A percentile compares a stretch with the other conserved stretches of the same genome.
These are phyloP conservation scores for Pluvialis apricaria DNA, from an alignment of 2,113 vertebrate genomes.

Conservation along the genomic window DNA sequence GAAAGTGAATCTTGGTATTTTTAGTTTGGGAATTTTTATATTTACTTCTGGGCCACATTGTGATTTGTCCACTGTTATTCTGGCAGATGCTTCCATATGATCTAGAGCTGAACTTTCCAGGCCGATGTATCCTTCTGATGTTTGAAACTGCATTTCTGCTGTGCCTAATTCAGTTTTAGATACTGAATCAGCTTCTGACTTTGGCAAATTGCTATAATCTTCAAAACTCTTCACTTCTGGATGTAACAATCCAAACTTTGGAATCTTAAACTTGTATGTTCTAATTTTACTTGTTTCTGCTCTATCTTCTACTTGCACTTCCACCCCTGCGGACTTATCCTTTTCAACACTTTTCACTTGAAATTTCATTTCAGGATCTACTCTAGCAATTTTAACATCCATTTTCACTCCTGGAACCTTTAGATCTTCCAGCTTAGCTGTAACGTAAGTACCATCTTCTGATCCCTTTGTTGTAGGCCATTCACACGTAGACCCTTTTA, in stretches of 20 bases:
- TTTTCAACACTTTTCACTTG: constrained; percentile 42
- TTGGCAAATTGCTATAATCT: not conserved
- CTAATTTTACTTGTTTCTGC: constrained; percentile 46
- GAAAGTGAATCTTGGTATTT: constrained; percentile 66
- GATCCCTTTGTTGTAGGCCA: not conserved
- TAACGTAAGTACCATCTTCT: constrained; percentile 11
- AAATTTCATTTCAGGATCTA: constrained; percentile 57
- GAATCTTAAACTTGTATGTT: constrained; percentile 52
- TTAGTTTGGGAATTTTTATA: constrained; percentile 67
- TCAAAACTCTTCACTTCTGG: constrained; percentile 36
- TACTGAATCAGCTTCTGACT: not conserved
- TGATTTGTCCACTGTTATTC: not conserved
- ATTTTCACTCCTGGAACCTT: not conserved
- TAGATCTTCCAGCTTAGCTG: constrained; percentile 24
- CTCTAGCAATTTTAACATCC: not conserved
- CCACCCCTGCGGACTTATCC: not conserved
- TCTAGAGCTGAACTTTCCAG: not conserved
- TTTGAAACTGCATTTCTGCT: not conserved
- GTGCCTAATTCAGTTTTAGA: not conserved
- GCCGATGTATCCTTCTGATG: not conserved
- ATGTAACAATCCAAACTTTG: constrained; percentile 27
- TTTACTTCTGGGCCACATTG: constrained; percentile 33
- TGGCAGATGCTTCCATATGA: not conserved
- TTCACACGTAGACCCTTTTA: not conserved
- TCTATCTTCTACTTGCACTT: constrained; percentile 53